Evolutionary conservation across 2,113 vertebrate species (phyloP).

Genomic region (Rhombomys opimus): DNA sequence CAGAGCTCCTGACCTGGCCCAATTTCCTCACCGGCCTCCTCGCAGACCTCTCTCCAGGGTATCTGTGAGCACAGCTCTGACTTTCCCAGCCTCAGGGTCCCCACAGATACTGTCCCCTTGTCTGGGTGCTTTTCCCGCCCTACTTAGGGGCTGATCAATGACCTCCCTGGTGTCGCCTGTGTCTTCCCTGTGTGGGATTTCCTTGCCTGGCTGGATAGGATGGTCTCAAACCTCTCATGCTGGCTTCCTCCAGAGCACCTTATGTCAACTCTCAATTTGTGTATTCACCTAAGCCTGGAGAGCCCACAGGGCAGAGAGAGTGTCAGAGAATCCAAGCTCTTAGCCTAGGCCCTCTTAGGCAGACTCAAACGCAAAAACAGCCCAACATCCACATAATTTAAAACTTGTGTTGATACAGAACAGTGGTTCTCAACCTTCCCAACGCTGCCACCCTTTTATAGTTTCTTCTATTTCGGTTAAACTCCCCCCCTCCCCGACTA

Average conservation of each 20-base stretch:
- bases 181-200: neutral
- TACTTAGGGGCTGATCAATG: too few relatives aligned
- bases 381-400: neutral
- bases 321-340: neutral
- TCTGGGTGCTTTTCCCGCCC: neutral
- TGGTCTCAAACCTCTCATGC: neutral
- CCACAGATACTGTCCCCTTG: neutral
- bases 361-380: neutral
- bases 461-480: neutral
- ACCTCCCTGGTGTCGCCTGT: neutral
- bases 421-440: neutral
- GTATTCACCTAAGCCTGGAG: neutral
- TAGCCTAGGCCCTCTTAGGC: neutral
- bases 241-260: neutral
- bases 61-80: accelerated
- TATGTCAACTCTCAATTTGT: neutral
- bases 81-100: neutral
- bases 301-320: neutral
- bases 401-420: neutral
- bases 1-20: neutral
- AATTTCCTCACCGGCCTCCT: neutral
- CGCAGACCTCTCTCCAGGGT: neutral
- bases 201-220: neutral
- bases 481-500: neutral
- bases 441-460: neutral